These are phyloP conservation scores for Drosophila lowei DNA, from an alignment of 1,140 invertebrate species.

Conservation along the genomic window DNA sequence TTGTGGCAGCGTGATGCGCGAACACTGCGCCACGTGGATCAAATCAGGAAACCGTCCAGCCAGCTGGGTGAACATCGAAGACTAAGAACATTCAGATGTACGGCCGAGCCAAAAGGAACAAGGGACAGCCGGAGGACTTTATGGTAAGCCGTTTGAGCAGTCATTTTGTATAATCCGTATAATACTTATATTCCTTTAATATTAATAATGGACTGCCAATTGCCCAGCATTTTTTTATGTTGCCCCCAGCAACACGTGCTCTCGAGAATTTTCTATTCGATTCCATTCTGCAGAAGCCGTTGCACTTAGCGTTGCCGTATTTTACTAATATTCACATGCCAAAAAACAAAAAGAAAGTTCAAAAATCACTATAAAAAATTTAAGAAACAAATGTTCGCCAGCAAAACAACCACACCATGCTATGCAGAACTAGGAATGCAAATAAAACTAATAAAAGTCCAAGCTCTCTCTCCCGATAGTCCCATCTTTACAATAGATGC, in stretches of 20 bases:
- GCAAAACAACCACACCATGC: too few species aligned
- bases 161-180: constrained; percentile 9
- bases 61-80: constrained; percentile 85
- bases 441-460: too few species aligned
- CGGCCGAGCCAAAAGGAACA: constrained; percentile 46
- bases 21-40: constrained; percentile 1
- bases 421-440: too few species aligned
- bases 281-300: constrained; percentile 77
- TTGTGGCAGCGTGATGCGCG: constrained; percentile 81
- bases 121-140: constrained; percentile 38
- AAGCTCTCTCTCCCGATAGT: background rate
- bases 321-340: too few species aligned
- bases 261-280: constrained; percentile 28
- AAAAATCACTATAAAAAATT: too few species aligned
- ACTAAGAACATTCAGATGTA: constrained; percentile 83
- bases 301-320: constrained; percentile 54
- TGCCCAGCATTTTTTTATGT: constrained; percentile 12
- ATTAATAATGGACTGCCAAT: background rate
- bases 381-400: too few species aligned
- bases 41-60: constrained; percentile 14
- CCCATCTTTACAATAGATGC: too few species aligned
- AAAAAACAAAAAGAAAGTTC: too few species aligned
- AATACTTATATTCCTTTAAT: background rate
- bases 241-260: constrained; percentile 6
- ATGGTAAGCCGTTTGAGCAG: constrained; percentile 49